Conservation (phyloP, 1,140 invertebrate species). For the Drosophila parabipectinata region DNA sequence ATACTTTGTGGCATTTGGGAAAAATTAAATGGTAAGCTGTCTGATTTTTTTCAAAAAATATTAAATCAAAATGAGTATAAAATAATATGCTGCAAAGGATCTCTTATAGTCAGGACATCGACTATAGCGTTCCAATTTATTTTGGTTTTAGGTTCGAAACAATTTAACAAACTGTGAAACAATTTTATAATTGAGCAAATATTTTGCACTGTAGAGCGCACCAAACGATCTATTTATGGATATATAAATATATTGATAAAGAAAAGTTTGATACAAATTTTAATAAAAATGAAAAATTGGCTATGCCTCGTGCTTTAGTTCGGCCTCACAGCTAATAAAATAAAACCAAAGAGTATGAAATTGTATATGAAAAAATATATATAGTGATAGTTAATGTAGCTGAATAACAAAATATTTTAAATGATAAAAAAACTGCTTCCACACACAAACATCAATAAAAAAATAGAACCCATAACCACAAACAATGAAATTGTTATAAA, state of each 20-base stretch:
- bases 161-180: constrained; percentile 65
- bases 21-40: neutral
- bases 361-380: constrained; percentile 24
- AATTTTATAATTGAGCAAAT: constrained; percentile 78
- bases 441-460: constrained; percentile 32
- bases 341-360: constrained; percentile 11
- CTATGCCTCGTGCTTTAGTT: constrained; percentile 58
- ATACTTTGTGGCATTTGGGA: no score
- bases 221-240: constrained; percentile 44
- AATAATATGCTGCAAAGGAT: constrained; percentile 3
- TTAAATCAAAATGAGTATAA: neutral
- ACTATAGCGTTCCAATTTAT: constrained; percentile 30
- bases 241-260: constrained; percentile 31
- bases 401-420: constrained; percentile 34
- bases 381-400: constrained; percentile 33
- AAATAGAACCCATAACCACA: constrained; percentile 25
- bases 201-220: constrained; percentile 79
- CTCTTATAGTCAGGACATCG: constrained; percentile 20
- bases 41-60: neutral
- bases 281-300: constrained; percentile 37
- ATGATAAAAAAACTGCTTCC: constrained; percentile 60
- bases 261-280: constrained; percentile 67
- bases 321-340: constrained; percentile 49
- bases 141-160: constrained; percentile 18
- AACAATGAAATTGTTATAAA: constrained; percentile 71